These are phyloP conservation scores for Ceratitis capitata DNA, from an alignment of 1,140 invertebrate species.

Conservation along the genomic window DNA sequence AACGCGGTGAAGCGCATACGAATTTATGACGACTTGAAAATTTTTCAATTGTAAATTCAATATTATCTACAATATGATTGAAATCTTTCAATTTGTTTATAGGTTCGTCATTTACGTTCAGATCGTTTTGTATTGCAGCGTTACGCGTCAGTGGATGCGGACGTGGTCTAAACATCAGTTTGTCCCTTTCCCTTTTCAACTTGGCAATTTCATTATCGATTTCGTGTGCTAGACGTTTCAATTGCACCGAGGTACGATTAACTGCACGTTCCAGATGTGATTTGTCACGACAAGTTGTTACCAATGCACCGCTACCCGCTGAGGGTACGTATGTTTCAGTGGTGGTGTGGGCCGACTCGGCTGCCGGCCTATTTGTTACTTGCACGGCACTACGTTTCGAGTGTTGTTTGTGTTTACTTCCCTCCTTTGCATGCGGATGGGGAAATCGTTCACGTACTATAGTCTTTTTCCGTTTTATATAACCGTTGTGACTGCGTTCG, in stretches of 20 bases:
- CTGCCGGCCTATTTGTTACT: background rate
- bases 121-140: conserved; percentile 24
- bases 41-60: conserved; percentile 13
- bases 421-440: background rate
- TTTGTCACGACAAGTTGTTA: background rate
- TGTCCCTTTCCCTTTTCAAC: conserved; percentile 31
- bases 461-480: conserved; percentile 9
- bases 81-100: background rate
- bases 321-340: background rate
- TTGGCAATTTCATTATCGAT: conserved; percentile 39
- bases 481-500: conserved; percentile 15
- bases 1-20: conserved; percentile 35
- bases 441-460: conserved; percentile 8
- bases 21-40: conserved; percentile 27
- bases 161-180: conserved; percentile 21
- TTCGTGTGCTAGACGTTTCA: conserved; percentile 16
- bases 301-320: background rate
- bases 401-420: background rate
- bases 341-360: background rate
- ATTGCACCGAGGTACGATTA: conserved; percentile 4
- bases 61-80: background rate
- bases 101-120: background rate
- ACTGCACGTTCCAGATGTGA: background rate
- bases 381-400: background rate
- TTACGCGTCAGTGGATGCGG: conserved; percentile 4